A percentile compares a stretch with the other conserved stretches of the same genome.
Evolutionary conservation across 1,140 invertebrate genomes (phyloP).

Genomic region (Drosophila prosaltans): DNA sequence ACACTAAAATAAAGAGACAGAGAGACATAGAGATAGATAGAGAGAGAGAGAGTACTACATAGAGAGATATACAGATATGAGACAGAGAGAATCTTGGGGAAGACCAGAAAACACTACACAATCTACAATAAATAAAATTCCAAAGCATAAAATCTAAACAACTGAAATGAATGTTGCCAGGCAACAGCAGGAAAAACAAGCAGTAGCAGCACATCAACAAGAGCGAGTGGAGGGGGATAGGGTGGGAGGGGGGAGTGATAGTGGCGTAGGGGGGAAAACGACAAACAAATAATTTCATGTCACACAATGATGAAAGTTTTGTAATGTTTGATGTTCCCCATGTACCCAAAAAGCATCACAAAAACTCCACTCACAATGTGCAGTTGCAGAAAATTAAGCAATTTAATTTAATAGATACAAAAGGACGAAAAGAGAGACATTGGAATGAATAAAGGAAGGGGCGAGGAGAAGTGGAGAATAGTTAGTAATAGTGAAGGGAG

Average conservation of each 20-base stretch:
- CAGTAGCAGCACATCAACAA: slow-evolving; percentile 20
- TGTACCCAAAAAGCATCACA: slow-evolving; percentile 13
- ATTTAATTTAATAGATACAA: slow-evolving; percentile 77
- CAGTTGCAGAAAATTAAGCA: slow-evolving; percentile 75
- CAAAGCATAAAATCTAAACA: slow-evolving; percentile 76
- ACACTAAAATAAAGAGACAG: neutral
- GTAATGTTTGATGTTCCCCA: slow-evolving; percentile 69
- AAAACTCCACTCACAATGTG: slow-evolving; percentile 28
- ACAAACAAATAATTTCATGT: slow-evolving; percentile 76
- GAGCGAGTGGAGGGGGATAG: neutral
- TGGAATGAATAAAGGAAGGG: neutral
- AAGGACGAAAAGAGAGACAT: slow-evolving; percentile 11
- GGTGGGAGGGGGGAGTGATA: neutral
- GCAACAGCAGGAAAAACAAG: slow-evolving; percentile 39
- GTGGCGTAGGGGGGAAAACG: neutral
- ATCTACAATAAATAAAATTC: slow-evolving; percentile 68
- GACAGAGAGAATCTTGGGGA: slow-evolving; percentile 1
- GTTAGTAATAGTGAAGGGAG: too few species aligned
- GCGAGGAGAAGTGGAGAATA: neutral
- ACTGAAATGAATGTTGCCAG: slow-evolving; percentile 74
- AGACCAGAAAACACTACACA: slow-evolving; percentile 37
- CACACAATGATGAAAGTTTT: slow-evolving; percentile 80
- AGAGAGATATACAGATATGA: neutral
- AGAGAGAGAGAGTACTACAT: neutral
- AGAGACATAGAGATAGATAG: neutral